Percentiles rank a stretch among this genome's conserved stretches.
Evolutionary conservation across 2,888 invertebrate species (phyloP).

Genomic region (Ferdinandea cuprea): DNA sequence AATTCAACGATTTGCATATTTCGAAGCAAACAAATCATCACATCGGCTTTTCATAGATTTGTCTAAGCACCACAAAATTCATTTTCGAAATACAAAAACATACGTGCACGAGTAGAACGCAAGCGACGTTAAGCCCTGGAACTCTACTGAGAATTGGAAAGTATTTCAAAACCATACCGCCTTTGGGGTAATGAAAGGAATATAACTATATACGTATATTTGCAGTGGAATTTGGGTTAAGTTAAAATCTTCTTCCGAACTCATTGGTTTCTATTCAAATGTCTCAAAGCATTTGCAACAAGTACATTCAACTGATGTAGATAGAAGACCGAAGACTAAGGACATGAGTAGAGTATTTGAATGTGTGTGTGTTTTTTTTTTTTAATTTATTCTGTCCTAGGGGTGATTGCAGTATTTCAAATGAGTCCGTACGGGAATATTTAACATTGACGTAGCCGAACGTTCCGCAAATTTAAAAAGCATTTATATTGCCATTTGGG

Average conservation of each 20-base stretch:
- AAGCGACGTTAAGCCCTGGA: not conserved
- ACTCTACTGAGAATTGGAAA: slow-evolving; percentile 18
- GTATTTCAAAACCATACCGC: slow-evolving; percentile 17
- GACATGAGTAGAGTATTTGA: slow-evolving; percentile 47
- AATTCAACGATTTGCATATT: not conserved
- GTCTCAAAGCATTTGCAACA: slow-evolving; percentile 31
- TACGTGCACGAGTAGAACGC: not conserved
- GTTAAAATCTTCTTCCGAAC: slow-evolving; percentile 10
- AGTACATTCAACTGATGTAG: slow-evolving; percentile 17
- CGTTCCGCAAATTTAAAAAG: slow-evolving; percentile 3
- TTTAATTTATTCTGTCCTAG: slow-evolving; percentile 44
- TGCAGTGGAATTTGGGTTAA: slow-evolving; percentile 29
- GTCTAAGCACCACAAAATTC: not conserved
- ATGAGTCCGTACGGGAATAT: slow-evolving; percentile 23
- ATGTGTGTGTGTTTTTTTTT: no score
- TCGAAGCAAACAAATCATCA: not conserved
- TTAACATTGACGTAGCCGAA: slow-evolving; percentile 16
- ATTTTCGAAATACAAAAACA: not conserved
- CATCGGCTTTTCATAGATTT: not conserved
- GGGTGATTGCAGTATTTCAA: slow-evolving; percentile 41
- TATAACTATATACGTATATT: no score
- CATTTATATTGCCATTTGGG: slow-evolving; percentile 25
- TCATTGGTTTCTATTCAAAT: slow-evolving; percentile 33
- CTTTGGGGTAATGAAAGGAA: slow-evolving; percentile 1
- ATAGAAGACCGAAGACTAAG: not conserved